Percentiles rank a stretch among this genome's conserved stretches.
Evolutionary conservation across 2,113 vertebrate genomes (phyloP).

Genomic region (Dryoscopus gambensis): DNA sequence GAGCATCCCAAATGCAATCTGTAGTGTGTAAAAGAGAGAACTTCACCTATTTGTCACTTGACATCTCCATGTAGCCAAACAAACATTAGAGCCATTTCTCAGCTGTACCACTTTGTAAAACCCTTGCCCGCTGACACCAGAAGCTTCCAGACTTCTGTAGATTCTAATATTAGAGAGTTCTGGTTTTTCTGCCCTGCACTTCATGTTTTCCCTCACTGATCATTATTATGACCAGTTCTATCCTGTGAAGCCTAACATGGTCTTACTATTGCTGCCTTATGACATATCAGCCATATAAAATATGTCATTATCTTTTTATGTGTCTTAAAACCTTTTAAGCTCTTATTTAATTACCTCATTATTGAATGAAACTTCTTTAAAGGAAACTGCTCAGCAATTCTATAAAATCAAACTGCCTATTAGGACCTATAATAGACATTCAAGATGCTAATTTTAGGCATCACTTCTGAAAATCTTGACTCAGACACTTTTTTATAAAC

Average conservation of each 20-base stretch:
- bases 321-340: not conserved
- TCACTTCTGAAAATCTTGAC: not conserved
- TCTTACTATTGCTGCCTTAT: not conserved
- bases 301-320: not conserved
- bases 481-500: not conserved
- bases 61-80: not conserved
- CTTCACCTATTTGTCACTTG: not conserved
- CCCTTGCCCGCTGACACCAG: not conserved
- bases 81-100: not conserved
- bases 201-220: not conserved
- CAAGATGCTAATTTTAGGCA: not conserved
- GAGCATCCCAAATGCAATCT: not conserved
- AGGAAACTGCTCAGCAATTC: not conserved
- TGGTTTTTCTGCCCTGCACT: fast-evolving
- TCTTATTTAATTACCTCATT: not conserved
- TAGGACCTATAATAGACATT: not conserved
- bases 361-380: not conserved
- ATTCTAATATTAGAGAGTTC: fast-evolving
- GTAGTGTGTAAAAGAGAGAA: not conserved
- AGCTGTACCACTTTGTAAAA: not conserved
- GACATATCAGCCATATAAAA: not conserved
- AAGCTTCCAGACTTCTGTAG: not conserved
- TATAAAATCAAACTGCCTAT: not conserved
- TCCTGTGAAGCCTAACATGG: not conserved
- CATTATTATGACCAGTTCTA: not conserved